Base-by-base conservation (phyloP, 35 echinoderm and acorn worm genomes). In the Acanthaster planci region DNA sequence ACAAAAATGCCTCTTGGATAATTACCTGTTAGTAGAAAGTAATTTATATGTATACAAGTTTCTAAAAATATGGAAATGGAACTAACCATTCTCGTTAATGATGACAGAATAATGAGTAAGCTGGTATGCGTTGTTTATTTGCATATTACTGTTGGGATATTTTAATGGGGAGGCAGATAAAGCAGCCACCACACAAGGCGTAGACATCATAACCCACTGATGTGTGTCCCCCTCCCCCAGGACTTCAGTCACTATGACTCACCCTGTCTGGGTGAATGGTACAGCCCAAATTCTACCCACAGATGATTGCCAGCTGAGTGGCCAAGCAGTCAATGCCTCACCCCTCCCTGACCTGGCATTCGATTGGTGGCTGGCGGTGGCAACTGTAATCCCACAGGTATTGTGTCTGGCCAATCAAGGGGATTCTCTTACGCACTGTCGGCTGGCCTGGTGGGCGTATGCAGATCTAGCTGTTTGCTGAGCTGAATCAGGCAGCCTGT, bases 261-360 rank as follows among this genome's bases (percentile, higher is more conserved):
- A 72, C 64, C 64, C 64, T 72, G 64, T 72, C 64, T 72, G 64
- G 64, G 19, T 47, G 34, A 72, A 72, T 72, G 64, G 64, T 72
- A 72, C 29, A 26, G 64, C 30, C 64, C 64, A 72, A 72, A 72
- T 72, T 72, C 64, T 72, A 72, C 64, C 64, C 64, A 72, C 64
- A 72, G 64, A 72, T 72, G 64, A 72, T 72, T 72, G 64, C 30
- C 64, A 72, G 64, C 64, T 72, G 64, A 72, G 64, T 72, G 64
- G 64, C 64, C 64, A 72, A 5, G 64, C 64, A 72, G 64, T 72
- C 64, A 72, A 72, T 72, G 64, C 64, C 23, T 72, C 64, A 72
- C 64, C 64, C 64, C 34, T 72, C 64, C 22, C 64, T 72, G 64
- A 72, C 64, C 64, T 34, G 21, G 14, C 34, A 21, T 72, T 26